phyloP scores from a whole-genome alignment of 37 sponge, comb jelly and placozoan species.

The Halichondria panicea region DNA sequence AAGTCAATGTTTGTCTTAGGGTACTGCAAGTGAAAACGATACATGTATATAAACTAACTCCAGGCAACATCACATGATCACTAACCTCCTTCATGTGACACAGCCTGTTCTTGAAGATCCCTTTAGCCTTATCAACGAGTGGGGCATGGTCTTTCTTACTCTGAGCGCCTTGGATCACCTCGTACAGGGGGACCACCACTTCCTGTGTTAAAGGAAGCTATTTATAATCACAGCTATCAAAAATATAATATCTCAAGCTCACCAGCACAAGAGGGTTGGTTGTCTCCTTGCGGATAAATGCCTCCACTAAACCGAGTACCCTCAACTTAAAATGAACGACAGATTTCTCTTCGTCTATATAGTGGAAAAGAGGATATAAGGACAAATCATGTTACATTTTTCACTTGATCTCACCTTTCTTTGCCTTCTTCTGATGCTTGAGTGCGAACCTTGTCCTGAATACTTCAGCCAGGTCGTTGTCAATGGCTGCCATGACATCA shows the following conservation, averaged over 20 bases:
- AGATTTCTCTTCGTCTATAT: slow-evolving; percentile 33
- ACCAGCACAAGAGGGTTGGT: slow-evolving; percentile 51
- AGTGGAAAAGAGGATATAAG: not conserved
- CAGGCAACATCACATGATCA: not conserved
- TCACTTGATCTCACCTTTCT: slow-evolving; percentile 29
- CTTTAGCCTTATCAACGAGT: slow-evolving; percentile 3
- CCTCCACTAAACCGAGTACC: slow-evolving; percentile 55
- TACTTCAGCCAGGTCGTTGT: slow-evolving; percentile 60
- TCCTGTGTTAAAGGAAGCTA: slow-evolving; percentile 20
- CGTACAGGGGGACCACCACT: slow-evolving; percentile 46
- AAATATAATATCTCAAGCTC: no score
- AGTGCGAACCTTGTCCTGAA: slow-evolving; percentile 26
- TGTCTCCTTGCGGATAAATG: slow-evolving; percentile 28
- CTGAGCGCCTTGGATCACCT: slow-evolving; percentile 23
- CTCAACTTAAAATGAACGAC: slow-evolving; percentile 57
- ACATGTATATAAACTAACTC: not conserved
- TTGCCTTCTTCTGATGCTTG: slow-evolving; percentile 40
- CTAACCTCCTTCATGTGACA: slow-evolving; percentile 51
- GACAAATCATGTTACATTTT: not conserved
- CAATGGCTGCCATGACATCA: slow-evolving; percentile 65
- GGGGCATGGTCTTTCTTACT: slow-evolving; percentile 11
- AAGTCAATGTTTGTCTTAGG: slow-evolving; percentile 32
- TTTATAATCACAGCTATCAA: no score
- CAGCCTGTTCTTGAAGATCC: slow-evolving; percentile 32
- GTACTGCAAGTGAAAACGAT: slow-evolving; percentile 11